phyloP scores from a whole-genome alignment of 1,140 invertebrate genomes.

The Rhynchophorus ferrugineus region DNA sequence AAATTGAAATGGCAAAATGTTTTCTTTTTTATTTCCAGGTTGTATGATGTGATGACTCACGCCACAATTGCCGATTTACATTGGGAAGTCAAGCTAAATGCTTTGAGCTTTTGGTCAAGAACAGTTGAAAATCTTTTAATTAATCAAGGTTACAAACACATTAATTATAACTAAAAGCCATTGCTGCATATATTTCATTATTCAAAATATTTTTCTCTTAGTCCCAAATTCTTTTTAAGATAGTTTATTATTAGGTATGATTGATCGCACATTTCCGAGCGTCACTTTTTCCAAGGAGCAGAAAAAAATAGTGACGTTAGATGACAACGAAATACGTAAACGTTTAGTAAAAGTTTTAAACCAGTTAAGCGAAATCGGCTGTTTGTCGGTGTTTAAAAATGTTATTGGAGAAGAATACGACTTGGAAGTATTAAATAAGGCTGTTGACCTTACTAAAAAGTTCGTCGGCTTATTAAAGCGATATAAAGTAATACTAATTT shows the following conservation, averaged over 20 bases:
- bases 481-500: conserved; percentile 49
- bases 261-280: conserved; percentile 66
- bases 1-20: neutral
- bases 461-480: conserved; percentile 51
- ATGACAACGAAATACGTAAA: conserved; percentile 57
- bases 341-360: conserved; percentile 52
- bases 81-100: conserved; percentile 69
- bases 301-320: conserved; percentile 65
- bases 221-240: too few species aligned
- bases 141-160: conserved; percentile 51
- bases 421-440: conserved; percentile 56
- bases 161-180: neutral
- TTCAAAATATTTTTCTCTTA: too few species aligned
- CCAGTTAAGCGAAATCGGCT: conserved; percentile 56
- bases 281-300: conserved; percentile 71
- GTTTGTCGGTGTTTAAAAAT: conserved; percentile 57
- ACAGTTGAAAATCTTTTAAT: conserved; percentile 56
- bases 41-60: conserved; percentile 53
- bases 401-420: conserved; percentile 63
- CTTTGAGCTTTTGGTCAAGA: conserved; percentile 61
- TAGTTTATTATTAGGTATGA: conserved; percentile 55
- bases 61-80: conserved; percentile 63
- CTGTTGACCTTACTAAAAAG: conserved; percentile 49
- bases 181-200: neutral
- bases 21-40: conserved; percentile 31